Percentiles rank a stretch among this genome's conserved stretches.
Conservation (phyloP, 2,113 vertebrate species). For the Potamarius usumacintae region DNA sequence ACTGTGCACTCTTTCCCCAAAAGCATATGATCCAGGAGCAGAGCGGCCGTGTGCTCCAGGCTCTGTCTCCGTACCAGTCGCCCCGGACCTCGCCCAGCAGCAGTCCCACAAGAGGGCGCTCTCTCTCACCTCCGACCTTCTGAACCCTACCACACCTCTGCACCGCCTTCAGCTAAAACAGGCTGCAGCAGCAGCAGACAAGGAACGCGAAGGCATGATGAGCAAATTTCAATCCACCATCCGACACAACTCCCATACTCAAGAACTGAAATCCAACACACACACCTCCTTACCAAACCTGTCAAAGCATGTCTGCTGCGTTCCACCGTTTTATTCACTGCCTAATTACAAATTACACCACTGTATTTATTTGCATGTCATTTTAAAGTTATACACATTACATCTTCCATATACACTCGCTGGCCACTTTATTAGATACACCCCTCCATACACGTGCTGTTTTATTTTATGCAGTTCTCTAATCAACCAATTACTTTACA, state of each 20-base stretch:
- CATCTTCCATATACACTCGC: background rate
- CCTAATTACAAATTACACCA: background rate
- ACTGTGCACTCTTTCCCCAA: background rate
- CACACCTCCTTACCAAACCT: background rate
- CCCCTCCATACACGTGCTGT: no score
- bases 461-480: no score
- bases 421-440: no score
- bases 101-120: constrained; percentile 88
- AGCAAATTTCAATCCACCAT: constrained; percentile 3
- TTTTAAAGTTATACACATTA: background rate
- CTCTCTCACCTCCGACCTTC: constrained; percentile 85
- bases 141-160: constrained; percentile 78
- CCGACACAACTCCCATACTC: no score
- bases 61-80: constrained; percentile 85
- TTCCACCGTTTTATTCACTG: background rate
- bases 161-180: constrained; percentile 61
- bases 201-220: constrained; percentile 41
- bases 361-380: background rate
- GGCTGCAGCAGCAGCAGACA: constrained; percentile 77
- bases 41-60: constrained; percentile 91
- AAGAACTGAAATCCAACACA: background rate
- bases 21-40: constrained; percentile 90
- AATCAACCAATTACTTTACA: no score
- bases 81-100: constrained; percentile 87
- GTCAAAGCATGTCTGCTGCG: background rate